These are phyloP conservation scores for Hymenopus coronatus DNA, from an alignment of 2,888 invertebrate genomes.

Conservation along the genomic window DNA sequence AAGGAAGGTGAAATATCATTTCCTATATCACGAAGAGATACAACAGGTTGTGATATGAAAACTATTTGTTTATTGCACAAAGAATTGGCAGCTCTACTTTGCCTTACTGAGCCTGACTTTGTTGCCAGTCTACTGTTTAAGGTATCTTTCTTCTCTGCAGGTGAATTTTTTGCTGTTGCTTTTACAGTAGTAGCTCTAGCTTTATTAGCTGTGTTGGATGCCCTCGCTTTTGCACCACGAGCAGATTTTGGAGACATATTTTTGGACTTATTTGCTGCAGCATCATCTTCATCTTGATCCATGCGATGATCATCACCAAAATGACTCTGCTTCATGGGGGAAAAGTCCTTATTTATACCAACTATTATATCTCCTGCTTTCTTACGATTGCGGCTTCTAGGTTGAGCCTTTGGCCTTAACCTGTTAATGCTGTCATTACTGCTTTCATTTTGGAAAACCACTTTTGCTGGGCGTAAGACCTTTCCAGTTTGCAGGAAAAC, in stretches of 20 bases:
- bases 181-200: not conserved
- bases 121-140: not conserved
- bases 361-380: not conserved
- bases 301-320: not conserved
- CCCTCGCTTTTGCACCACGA: not conserved
- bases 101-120: not conserved
- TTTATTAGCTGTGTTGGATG: not conserved
- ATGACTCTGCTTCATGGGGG: constrained; percentile 3
- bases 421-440: constrained; percentile 10
- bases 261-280: not conserved
- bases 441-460: constrained; percentile 41
- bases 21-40: not conserved
- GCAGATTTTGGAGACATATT: constrained; percentile 2
- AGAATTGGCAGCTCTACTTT: not conserved
- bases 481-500: constrained; percentile 71
- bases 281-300: not conserved
- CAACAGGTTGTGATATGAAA: not conserved
- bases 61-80: not conserved
- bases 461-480: constrained; percentile 63
- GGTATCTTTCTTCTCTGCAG: not conserved
- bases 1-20: not conserved
- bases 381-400: not conserved
- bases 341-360: not conserved
- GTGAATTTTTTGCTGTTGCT: not conserved
- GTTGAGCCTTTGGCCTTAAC: constrained; percentile 9